These are phyloP conservation scores for Drosophila littoralis DNA, from an alignment of 1,140 invertebrate species.

Conservation along the genomic window DNA sequence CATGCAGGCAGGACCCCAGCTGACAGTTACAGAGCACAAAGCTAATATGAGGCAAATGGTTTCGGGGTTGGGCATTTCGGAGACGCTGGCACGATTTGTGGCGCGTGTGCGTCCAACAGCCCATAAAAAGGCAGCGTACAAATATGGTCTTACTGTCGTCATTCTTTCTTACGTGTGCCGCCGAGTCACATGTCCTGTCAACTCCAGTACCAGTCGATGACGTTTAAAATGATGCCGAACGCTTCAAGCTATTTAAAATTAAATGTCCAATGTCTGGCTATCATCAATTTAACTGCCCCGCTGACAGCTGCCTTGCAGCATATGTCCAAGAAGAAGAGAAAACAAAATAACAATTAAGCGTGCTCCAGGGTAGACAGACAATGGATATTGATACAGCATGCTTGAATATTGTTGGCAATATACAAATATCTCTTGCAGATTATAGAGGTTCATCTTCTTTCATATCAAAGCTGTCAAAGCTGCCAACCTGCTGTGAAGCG, in stretches of 20 bases:
- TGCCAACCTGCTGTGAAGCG: too few relatives aligned
- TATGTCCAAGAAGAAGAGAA: slow-evolving; percentile 9
- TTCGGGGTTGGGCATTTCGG: background rate
- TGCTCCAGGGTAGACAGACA: background rate
- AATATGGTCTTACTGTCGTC: slow-evolving; percentile 5
- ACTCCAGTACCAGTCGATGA: slow-evolving; percentile 11
- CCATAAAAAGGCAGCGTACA: slow-evolving; percentile 24
- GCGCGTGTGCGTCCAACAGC: slow-evolving; percentile 38
- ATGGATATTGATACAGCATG: too few relatives aligned
- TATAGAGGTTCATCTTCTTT: too few relatives aligned
- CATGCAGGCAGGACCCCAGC: background rate
- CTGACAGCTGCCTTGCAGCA: background rate
- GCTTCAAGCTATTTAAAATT: slow-evolving; percentile 21
- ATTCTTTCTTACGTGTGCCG: slow-evolving; percentile 14
- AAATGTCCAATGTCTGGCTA: slow-evolving; percentile 64
- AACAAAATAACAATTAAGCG: background rate
- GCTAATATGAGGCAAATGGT: slow-evolving; percentile 21
- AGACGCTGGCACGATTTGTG: slow-evolving; percentile 25
- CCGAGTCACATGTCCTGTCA: slow-evolving; percentile 41
- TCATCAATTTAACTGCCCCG: slow-evolving; percentile 62
- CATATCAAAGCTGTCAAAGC: too few relatives aligned
- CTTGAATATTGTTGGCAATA: too few relatives aligned
- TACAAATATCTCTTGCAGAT: too few relatives aligned
- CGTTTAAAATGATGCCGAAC: background rate
- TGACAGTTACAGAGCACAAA: slow-evolving; percentile 3